Base-by-base conservation (phyloP, 1,140 invertebrate species). In the Drosophila mayri region DNA sequence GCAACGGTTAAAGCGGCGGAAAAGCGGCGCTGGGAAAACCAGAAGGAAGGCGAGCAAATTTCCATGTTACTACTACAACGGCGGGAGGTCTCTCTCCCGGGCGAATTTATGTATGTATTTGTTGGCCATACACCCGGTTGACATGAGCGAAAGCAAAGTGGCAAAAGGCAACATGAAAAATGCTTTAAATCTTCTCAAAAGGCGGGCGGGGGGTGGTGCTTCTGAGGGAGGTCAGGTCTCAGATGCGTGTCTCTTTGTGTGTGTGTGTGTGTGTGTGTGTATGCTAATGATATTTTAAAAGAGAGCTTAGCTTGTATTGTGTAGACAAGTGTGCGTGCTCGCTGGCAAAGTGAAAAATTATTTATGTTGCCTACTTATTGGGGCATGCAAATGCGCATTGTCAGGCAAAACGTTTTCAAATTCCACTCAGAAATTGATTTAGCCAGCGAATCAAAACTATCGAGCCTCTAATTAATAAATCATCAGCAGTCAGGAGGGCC, bases 201-300 rank as follows among this genome's bases (percentile, higher is more conserved):
- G 11, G 30, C 50, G 57, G 37, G 12, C 38, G 7, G 3, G 68
- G 68, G 68, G 55, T 25, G 64, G 63, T 52, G 71, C 61, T 64
- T 74, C 54, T 66, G 64, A 67, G 79, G 76, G 66, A 65, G 61
- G 59, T 81, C 74, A 67, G 75, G 82, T 81, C 81, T 86, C 81
- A 85, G 81, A 77, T 86, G 83, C 62, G 84, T 57, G 35, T 71
- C 58, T 16, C 38, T 8, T 14, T 85, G 16, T 57, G 54, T 62
- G 81, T 81, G 79, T 88, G 84, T 68, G 16, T 70, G 58, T 68
- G 16, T 70, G 58, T 62, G 81, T 78, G 79, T 87, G 84, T 68
- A 79, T 83, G 83, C 81, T 87, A 87, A 87, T 87, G 83, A 87
- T 83, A 87, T 88, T 87, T 87, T 87, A 83, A 87, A 82, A 87